phyloP scores from a whole-genome alignment of 2,797 vertebrate species.

The Hyperoplus lanceolatus region DNA sequence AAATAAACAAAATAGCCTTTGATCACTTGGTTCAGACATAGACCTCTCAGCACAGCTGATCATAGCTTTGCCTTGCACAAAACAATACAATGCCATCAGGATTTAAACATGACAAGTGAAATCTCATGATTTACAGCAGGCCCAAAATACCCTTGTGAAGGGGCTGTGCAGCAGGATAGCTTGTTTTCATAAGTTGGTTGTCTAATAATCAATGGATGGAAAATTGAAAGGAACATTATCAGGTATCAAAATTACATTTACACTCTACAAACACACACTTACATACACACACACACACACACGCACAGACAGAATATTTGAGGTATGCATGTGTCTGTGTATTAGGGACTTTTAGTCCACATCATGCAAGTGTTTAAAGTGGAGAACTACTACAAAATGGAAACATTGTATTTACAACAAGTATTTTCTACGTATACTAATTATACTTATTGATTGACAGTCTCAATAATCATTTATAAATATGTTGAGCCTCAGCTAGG shows the following conservation, averaged over 20 bases:
- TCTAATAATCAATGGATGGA: constrained; percentile 16
- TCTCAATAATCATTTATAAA: not conserved
- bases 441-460: not conserved
- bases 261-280: too few relatives aligned
- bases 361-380: not conserved
- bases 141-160: constrained; percentile 65
- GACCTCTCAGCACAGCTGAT: constrained; percentile 36
- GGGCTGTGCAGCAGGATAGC: constrained; percentile 23
- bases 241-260: constrained; percentile 10
- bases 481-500: constrained; percentile 14
- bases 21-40: constrained; percentile 33
- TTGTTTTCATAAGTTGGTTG: constrained; percentile 24
- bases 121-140: constrained; percentile 65
- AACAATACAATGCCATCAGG: constrained; percentile 32
- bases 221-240: not conserved
- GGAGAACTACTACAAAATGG: not conserved
- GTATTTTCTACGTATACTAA: not conserved
- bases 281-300: too few relatives aligned
- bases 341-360: not conserved
- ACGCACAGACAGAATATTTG: not conserved
- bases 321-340: constrained; percentile 1
- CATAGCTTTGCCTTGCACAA: constrained; percentile 46
- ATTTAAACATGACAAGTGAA: constrained; percentile 67
- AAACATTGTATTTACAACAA: not conserved
- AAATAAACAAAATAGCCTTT: not conserved